Percentiles rank a stretch among this genome's conserved stretches.
Conservation (phyloP, 2,797 vertebrate species). For the Poeciliopsis paucimaculata region DNA sequence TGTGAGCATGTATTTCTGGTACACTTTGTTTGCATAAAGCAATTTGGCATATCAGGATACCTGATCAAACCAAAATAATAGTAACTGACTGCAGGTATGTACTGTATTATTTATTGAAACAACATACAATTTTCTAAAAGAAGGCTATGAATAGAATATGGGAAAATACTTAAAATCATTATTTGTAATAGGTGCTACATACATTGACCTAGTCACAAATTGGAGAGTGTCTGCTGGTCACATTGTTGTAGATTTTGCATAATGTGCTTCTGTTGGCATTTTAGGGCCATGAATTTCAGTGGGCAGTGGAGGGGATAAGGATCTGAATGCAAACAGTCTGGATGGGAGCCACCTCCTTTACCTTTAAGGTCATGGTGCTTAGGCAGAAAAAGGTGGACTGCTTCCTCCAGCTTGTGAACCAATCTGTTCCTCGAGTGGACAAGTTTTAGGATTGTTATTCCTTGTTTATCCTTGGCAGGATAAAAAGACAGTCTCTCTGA, state of each 20-base stretch:
- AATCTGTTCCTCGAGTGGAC: not conserved
- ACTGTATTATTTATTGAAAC: not conserved
- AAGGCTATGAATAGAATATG: not conserved
- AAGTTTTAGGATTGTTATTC: not conserved
- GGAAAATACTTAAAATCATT: not conserved
- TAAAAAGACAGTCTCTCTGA: too few species aligned
- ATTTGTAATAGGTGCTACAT: not conserved
- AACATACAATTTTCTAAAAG: not conserved
- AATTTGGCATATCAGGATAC: not conserved
- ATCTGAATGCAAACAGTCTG: not conserved
- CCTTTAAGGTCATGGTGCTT: not conserved
- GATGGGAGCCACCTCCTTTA: not conserved
- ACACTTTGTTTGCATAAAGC: not conserved
- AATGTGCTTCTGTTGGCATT: not conserved
- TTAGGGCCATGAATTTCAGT: not conserved
- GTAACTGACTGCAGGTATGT: not conserved
- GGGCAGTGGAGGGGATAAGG: not conserved
- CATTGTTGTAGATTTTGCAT: not conserved
- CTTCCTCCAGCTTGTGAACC: not conserved
- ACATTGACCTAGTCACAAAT: too few species aligned
- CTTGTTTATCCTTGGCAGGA: not conserved
- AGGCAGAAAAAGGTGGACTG: not conserved
- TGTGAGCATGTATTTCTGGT: not conserved
- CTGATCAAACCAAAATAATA: not conserved
- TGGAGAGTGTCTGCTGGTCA: not conserved